Evolutionary conservation across 1,140 invertebrate genomes (phyloP).

Genomic region (Drosophila oshimai): DNA sequence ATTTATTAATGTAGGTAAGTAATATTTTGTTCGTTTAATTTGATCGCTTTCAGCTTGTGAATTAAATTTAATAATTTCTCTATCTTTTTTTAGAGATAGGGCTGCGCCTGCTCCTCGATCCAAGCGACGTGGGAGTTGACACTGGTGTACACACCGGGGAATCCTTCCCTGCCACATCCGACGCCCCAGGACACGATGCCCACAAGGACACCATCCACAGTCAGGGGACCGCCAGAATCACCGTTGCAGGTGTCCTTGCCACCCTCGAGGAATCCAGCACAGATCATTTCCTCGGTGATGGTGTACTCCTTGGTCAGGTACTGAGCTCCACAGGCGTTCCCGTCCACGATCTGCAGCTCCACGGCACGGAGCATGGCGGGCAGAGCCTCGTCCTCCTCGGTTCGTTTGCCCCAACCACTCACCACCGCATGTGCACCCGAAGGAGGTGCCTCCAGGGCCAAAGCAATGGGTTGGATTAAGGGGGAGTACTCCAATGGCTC

Average conservation of each 20-base stretch:
- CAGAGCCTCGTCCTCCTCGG: slow-evolving; percentile 50
- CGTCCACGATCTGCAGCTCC: slow-evolving; percentile 82
- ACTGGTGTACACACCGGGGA: slow-evolving; percentile 63
- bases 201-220: slow-evolving; percentile 53
- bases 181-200: slow-evolving; percentile 68
- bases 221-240: slow-evolving; percentile 58
- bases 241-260: slow-evolving; percentile 65
- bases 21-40: slow-evolving; percentile 46
- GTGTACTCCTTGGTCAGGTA: slow-evolving; percentile 69
- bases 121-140: slow-evolving; percentile 56
- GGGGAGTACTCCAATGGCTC: slow-evolving; percentile 40
- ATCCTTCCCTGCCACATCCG: slow-evolving; percentile 60
- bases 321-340: slow-evolving; percentile 47
- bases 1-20: neutral
- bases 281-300: slow-evolving; percentile 87
- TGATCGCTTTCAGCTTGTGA: slow-evolving; percentile 24
- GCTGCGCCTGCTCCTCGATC: slow-evolving; percentile 60
- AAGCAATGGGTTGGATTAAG: slow-evolving; percentile 56
- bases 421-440: slow-evolving; percentile 73
- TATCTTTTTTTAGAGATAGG: slow-evolving; percentile 35
- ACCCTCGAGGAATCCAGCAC: slow-evolving; percentile 84
- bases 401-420: slow-evolving; percentile 83
- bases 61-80: too few species aligned
- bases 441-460: slow-evolving; percentile 36
- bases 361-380: slow-evolving; percentile 58